Evolutionary conservation across 2,888 invertebrate species (phyloP).

Genomic region (Orthonychiurus folsomi): DNA sequence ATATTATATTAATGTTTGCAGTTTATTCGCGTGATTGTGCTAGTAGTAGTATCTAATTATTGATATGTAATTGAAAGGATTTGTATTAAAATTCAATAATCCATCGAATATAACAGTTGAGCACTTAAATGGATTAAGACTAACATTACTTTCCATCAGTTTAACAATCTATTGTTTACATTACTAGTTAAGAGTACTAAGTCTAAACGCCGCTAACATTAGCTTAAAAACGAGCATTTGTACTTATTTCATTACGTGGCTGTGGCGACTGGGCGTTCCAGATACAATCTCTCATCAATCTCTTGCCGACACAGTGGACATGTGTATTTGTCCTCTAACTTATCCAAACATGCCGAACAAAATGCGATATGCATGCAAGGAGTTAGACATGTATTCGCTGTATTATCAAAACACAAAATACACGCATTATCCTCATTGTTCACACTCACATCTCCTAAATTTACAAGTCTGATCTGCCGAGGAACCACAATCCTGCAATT

Average conservation of each 20-base stretch:
- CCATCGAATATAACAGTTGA: no score
- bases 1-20: no score
- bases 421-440: slow-evolving; percentile 79
- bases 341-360: slow-evolving; percentile 67
- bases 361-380: slow-evolving; percentile 72
- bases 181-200: no score
- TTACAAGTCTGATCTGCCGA: slow-evolving; percentile 56
- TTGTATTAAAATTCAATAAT: no score
- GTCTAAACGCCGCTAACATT: no score
- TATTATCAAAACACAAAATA: slow-evolving; percentile 74
- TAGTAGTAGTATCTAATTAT: no score
- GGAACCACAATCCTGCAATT: slow-evolving; percentile 76
- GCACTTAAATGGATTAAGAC: neutral
- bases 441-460: slow-evolving; percentile 62
- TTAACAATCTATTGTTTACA: no score
- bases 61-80: no score
- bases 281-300: slow-evolving; percentile 49
- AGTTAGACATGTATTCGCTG: slow-evolving; percentile 53
- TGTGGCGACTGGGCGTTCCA: slow-evolving; percentile 32
- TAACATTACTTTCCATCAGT: no score
- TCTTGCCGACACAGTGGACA: slow-evolving; percentile 79
- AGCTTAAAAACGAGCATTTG: no score
- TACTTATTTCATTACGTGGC: no score
- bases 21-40: no score
- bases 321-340: slow-evolving; percentile 63